Percentiles rank a stretch among this genome's conserved stretches.
These are phyloP conservation scores for Xanthorhoe designata DNA, from an alignment of 2,888 invertebrate species.

Conservation along the genomic window DNA sequence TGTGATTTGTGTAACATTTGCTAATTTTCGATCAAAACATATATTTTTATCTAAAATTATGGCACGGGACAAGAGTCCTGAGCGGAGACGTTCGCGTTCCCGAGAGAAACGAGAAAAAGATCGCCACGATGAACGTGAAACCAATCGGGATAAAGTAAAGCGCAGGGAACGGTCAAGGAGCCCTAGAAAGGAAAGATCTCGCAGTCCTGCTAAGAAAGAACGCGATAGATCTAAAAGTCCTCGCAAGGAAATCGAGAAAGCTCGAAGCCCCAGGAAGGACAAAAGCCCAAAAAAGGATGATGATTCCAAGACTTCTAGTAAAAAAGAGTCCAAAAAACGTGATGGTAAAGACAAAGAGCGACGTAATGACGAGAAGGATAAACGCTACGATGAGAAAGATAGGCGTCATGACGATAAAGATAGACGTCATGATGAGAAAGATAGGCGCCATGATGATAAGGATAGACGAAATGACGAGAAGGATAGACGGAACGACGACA, in stretches of 20 bases:
- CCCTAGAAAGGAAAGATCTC: slow-evolving; percentile 67
- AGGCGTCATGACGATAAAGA: slow-evolving; percentile 50
- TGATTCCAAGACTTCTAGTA: slow-evolving; percentile 56
- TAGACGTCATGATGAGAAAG: slow-evolving; percentile 55
- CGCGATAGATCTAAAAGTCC: slow-evolving; percentile 61
- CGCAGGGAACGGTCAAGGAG: slow-evolving; percentile 73
- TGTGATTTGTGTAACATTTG: not conserved
- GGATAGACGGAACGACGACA: slow-evolving; percentile 59
- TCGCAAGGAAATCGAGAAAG: slow-evolving; percentile 40
- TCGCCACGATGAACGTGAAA: slow-evolving; percentile 75
- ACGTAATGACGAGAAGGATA: slow-evolving; percentile 56
- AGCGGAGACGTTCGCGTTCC: slow-evolving; percentile 76
- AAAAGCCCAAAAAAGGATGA: slow-evolving; percentile 46
- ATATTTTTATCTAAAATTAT: slow-evolving; percentile 46
- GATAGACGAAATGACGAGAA: slow-evolving; percentile 74
- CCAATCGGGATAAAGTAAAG: slow-evolving; percentile 72
- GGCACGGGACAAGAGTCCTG: slow-evolving; percentile 75
- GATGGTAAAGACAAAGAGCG: slow-evolving; percentile 69
- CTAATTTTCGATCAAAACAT: not conserved
- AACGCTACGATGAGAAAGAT: slow-evolving; percentile 55
- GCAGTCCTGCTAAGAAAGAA: slow-evolving; percentile 70
- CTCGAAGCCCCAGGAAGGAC: slow-evolving; percentile 44
- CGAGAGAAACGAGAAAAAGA: slow-evolving; percentile 77
- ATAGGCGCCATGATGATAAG: slow-evolving; percentile 46
- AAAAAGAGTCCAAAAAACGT: slow-evolving; percentile 75